Conservation (phyloP, 2,113 vertebrate species). For the Chionis minor region DNA sequence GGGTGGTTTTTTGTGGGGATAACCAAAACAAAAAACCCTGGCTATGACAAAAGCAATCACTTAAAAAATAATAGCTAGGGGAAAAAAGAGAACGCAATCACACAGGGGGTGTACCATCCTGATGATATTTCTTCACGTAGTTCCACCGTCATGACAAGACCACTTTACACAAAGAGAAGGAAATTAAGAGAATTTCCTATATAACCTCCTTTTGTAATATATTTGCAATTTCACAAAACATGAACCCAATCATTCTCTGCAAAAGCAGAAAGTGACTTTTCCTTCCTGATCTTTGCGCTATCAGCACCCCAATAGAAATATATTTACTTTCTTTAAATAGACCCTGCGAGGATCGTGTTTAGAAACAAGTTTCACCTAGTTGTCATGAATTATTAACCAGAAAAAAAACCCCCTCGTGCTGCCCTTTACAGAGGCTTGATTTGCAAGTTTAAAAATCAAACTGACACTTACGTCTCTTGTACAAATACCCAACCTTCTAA, state of each 20-base stretch:
- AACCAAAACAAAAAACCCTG: not conserved
- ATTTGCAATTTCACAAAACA: not conserved
- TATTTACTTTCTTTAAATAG: conserved; percentile 45
- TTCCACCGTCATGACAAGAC: not conserved
- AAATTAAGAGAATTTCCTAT: not conserved
- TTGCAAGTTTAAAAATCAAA: conserved; percentile 73
- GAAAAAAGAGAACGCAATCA: not conserved
- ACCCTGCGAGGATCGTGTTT: conserved; percentile 32
- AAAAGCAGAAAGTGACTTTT: not conserved
- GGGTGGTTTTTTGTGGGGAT: not conserved
- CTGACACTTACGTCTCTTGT: conserved; percentile 62
- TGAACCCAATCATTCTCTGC: not conserved
- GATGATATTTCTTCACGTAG: not conserved
- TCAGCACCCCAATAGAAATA: not conserved
- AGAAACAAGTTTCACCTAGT: conserved; percentile 41
- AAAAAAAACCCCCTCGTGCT: conserved; percentile 45
- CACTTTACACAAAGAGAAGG: not conserved
- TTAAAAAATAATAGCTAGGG: not conserved
- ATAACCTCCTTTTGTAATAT: not conserved
- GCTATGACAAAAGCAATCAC: not conserved
- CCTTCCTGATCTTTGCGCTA: not conserved
- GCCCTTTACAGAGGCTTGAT: conserved; percentile 65
- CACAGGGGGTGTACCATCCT: not conserved
- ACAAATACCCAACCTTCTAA: conserved; percentile 65
- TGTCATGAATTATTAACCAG: conserved; percentile 73